Base-by-base conservation (phyloP, 2,797 vertebrate genomes). In the Hapalemur alaotrensis region DNA sequence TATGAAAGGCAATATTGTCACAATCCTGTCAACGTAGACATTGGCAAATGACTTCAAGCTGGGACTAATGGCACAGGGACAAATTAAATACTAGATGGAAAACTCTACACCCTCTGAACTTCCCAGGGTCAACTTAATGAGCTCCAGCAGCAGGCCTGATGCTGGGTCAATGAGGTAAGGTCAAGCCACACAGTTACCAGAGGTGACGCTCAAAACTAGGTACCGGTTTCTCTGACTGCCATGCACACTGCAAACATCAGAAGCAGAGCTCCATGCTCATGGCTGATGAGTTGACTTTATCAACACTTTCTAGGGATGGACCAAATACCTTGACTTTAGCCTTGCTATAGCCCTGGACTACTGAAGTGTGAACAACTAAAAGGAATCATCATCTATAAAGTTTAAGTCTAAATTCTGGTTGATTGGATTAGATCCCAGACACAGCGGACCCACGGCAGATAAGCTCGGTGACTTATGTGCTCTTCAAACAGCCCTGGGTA, bases 1-100 rank as follows among this genome's bases (percentile, higher is more conserved):
- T 97, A 98, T 98, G 98, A 98, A 99, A 99, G 98, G 98, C 98
- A 98, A 90, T 93, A 97, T 98, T 98, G 97, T 96, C 69, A 95
- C 98, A 98, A 98, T 98, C 96, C 95, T 94, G 96, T 98, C 95
- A 86, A 98, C 87, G 61, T 95, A 96, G 80, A 97, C 98, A 96
- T 94, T 95, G 95, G 97, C 94, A 97, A 98, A 97, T 98, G 98
- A 98, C 97, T 98, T 97, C 95, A 97, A 83, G 98, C 97, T 97
- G 97, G 93, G 84, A 89, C 87, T 79, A 90, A 95, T 63, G 86
- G 95, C 73, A 89, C 38, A 94, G 95, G 80, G 91, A 91, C 94
- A 86, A 91, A 91, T 81, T 67, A 85, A 95, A 92, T 57, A 92
- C 69, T 30, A 95, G 80, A 70, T 18, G 63, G 93, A 89, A 92